Base-by-base conservation (phyloP, 2,888 invertebrate species). In the Liodrosophila aerea region DNA sequence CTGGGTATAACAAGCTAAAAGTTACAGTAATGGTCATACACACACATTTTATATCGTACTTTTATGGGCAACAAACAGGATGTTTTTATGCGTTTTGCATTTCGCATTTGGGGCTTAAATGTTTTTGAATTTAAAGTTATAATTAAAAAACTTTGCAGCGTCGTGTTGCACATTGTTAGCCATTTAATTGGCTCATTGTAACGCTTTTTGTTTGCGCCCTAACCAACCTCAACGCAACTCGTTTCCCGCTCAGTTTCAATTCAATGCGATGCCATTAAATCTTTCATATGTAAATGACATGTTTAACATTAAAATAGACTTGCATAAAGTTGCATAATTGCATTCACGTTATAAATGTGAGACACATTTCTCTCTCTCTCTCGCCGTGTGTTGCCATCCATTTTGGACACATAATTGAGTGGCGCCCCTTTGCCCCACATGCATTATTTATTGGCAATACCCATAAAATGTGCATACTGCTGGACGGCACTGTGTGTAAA, bases 51-150 rank as follows among this genome's bases (percentile, higher is more conserved):
- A 77, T 69, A 72, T 76, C 72, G 73, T 59, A 76, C 64, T 78
- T 78, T 78, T 78, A 78, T 78, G 77, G 77, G 71, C 66, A 72
- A 73, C 77, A 76, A 69, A 66, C 62, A 63, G 73, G 64, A 69
- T 22, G 22, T 73, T 78, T 77, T 77, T 76, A 77, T 80, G 68
- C 76, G 62, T 74, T 76, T 61, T 76, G 66, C 70, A 65, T 65
- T 65, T 22, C 22, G 22, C 69, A 59, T 40, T 54, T 56, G 37
- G 44, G 61, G 71, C 67, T 71, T 72, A 72, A 67, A 72, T 69
- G 69, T 78, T 78, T 81, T 78, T 73, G 81, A 78, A 81, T 78
- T 78, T 78, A 81, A 78, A 78, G 81, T 78, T 81, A 81, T 81
- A 78, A 78, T 78, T 78, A 78, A 78, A 78, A 78, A 78, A 78